Evolutionary conservation across 2,113 vertebrate genomes (phyloP).

Genomic region (Stictonetta naevosa): DNA sequence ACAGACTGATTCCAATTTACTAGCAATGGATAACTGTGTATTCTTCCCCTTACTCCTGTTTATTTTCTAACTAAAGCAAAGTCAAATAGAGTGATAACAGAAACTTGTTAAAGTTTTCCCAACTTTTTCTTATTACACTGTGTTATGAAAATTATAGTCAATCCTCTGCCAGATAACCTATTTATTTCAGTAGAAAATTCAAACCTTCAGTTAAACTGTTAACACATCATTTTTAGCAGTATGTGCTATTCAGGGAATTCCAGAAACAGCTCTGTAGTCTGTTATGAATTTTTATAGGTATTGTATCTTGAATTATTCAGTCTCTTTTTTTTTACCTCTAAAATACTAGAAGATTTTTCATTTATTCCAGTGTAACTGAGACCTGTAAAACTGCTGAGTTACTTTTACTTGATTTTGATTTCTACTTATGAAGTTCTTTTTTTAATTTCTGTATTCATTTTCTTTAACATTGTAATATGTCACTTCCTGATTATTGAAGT

Average conservation of each 20-base stretch:
- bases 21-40: neutral
- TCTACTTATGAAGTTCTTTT: neutral
- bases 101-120: neutral
- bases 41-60: neutral
- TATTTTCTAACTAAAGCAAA: neutral
- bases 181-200: neutral
- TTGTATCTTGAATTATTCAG: neutral
- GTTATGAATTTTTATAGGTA: neutral
- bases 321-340: neutral
- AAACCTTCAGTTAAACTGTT: neutral
- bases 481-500: neutral
- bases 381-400: neutral
- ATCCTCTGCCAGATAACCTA: neutral
- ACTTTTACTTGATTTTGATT: neutral
- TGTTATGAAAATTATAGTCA: neutral
- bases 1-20: neutral
- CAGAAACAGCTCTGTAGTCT: neutral
- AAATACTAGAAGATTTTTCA: neutral
- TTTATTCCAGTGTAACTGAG: neutral
- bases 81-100: neutral
- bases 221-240: neutral
- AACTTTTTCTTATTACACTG: neutral
- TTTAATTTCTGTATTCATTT: neutral
- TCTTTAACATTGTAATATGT: neutral
- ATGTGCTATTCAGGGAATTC: neutral